Evolutionary conservation across 2,888 invertebrate species (phyloP).

Genomic region (Drosophila picticornis): DNA sequence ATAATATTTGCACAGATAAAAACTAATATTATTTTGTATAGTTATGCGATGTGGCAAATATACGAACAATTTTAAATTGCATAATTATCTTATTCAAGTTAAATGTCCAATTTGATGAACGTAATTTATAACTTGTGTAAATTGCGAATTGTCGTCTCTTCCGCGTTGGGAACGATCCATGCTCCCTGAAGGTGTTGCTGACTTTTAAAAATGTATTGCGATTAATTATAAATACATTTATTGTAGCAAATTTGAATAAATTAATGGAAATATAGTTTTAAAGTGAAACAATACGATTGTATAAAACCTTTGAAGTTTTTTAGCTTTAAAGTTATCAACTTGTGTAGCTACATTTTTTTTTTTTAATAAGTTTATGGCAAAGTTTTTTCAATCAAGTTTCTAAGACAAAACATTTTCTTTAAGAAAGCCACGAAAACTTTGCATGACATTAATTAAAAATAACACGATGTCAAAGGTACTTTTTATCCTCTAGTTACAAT

Average conservation of each 20-base stretch:
- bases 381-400: constrained; percentile 38
- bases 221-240: constrained; percentile 20
- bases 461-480: constrained; percentile 43
- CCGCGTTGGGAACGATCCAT: constrained; percentile 14
- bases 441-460: constrained; percentile 68
- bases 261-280: constrained; percentile 1
- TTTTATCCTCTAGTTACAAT: constrained; percentile 49
- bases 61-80: constrained; percentile 62
- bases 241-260: neutral
- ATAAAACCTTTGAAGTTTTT: neutral
- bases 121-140: constrained; percentile 74
- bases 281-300: constrained; percentile 9
- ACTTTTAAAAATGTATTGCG: constrained; percentile 1
- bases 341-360: constrained; percentile 28
- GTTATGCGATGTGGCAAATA: constrained; percentile 4
- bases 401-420: constrained; percentile 55
- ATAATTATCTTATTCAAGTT: constrained; percentile 78
- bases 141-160: constrained; percentile 53
- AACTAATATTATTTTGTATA: constrained; percentile 29
- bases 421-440: constrained; percentile 43
- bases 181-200: constrained; percentile 11
- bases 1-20: constrained; percentile 48
- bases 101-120: constrained; percentile 74
- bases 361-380: constrained; percentile 41
- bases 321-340: constrained; percentile 33